phyloP scores from a whole-genome alignment of 2,797 vertebrate species.

The Lateolabrax maculatus region DNA sequence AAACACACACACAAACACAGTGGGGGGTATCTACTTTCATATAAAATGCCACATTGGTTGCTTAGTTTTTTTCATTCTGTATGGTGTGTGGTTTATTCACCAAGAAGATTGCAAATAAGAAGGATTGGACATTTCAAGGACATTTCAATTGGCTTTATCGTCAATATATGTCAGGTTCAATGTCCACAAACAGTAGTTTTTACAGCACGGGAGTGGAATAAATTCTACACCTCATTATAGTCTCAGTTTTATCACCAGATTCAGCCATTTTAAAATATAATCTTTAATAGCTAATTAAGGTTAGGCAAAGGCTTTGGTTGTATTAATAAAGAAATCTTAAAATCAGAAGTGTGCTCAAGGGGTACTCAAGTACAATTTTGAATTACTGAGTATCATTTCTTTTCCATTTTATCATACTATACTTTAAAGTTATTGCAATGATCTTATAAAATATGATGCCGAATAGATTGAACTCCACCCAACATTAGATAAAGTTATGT shows the following conservation, averaged over 20 bases:
- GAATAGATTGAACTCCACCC: too few relatives aligned
- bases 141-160: background rate
- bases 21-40: conserved; percentile 23
- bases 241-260: background rate
- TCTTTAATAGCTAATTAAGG: background rate
- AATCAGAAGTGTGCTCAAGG: background rate
- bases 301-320: background rate
- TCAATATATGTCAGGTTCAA: background rate
- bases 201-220: background rate
- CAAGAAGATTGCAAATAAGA: background rate
- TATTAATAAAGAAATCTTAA: background rate
- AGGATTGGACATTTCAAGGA: conserved; percentile 10
- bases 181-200: background rate
- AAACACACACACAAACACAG: conserved; percentile 29
- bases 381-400: background rate
- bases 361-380: too few relatives aligned
- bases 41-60: conserved; percentile 10
- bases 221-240: background rate
- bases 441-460: background rate
- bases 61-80: background rate
- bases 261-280: background rate
- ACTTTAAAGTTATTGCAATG: background rate
- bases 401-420: background rate
- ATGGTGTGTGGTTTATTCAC: background rate
- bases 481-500: background rate